phyloP scores from a whole-genome alignment of 2,888 invertebrate species.

The Stenotaenia linearis region DNA sequence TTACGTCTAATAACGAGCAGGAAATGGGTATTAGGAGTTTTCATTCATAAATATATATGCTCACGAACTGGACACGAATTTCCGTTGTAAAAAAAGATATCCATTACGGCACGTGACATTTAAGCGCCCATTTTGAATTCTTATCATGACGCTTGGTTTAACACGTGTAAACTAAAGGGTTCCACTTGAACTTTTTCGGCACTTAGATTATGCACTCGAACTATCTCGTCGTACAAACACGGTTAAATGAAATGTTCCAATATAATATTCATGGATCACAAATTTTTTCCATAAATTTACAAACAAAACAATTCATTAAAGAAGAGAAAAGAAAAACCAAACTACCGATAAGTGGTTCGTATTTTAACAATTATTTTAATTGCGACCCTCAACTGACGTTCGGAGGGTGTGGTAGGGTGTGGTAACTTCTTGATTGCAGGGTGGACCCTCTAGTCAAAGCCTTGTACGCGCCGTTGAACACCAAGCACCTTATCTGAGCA shows the following conservation, averaged over 20 bases:
- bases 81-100: neutral
- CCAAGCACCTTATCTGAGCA: conserved; percentile 12
- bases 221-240: neutral
- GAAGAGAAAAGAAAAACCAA: neutral
- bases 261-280: neutral
- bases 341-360: no score
- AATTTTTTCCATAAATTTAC: no score
- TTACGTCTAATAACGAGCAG: no score
- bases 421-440: neutral
- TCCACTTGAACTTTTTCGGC: neutral
- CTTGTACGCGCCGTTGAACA: neutral
- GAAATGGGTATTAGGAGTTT: neutral
- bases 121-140: neutral
- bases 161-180: neutral
- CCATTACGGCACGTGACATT: neutral
- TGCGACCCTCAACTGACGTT: conserved; percentile 9
- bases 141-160: neutral
- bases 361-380: neutral
- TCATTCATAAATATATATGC: neutral
- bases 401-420: conserved; percentile 3
- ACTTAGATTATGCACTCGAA: neutral
- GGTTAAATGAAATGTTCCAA: neutral
- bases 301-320: no score
- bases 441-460: conserved; percentile 14
- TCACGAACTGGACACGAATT: neutral